Base-by-base conservation (phyloP, 1,140 invertebrate genomes). In the Galleria mellonella region DNA sequence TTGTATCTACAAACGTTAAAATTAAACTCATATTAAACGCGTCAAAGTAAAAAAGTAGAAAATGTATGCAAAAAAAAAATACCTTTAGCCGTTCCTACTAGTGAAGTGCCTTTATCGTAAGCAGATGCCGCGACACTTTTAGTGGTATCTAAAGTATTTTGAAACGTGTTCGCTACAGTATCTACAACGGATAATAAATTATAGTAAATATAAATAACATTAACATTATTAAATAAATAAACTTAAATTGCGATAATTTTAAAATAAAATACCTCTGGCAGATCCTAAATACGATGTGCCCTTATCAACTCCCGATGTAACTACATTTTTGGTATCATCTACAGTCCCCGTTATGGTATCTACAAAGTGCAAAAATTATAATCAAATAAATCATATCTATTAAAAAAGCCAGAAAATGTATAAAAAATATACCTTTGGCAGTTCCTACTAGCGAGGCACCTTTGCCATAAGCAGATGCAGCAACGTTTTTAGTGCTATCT, bases 401-500 rank as follows among this genome's bases (percentile, higher is more conserved):
- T 23, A 3, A 23, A 23, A 23, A 6, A 23, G 17, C 17, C 17
- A 3, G 6, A 23, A 45, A 40, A 42, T 43, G 36, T 37, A 33
- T 42, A 43, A 10, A 32, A 32, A 40, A 30, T 44, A 29, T 72
- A 76, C 68, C 73, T 73, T 72, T 77, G 40, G 73, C 71, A 23
- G 53, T 45, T 17, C 50, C 66, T 51, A 74, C 51, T 7, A 70
- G 31, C 12, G 66, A 54, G 28, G 58, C 45, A 12, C 74, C 51
- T 45, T 72, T 78, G 17, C 76, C 74, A 48, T 62, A 58, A 30
- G 66, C 66, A 5, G 57, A 60, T 23, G 59, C 39, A 32, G 72
- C 67, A 10, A 69, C 59, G 51, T 67, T 72, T 55, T 78, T 81
- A 33, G 66, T 82, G 0, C 55, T 62, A 47, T 76, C 73, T 51